Evolutionary conservation across 2,888 invertebrate genomes (phyloP).

Genomic region (Polydrusus tereticollis): DNA sequence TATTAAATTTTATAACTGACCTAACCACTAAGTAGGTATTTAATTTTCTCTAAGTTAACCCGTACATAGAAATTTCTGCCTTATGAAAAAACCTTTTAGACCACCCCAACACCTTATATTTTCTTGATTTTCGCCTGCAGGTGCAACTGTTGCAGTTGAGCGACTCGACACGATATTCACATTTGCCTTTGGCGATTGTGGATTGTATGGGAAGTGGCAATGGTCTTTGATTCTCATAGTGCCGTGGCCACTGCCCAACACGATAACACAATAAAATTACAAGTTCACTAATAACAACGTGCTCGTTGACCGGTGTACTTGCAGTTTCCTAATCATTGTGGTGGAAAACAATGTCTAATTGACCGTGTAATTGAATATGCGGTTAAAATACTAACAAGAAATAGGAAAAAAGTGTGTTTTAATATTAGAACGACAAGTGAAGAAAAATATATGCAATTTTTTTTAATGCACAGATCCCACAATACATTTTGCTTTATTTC

Average conservation of each 20-base stretch:
- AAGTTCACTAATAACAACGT: constrained; percentile 14
- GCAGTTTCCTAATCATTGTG: neutral
- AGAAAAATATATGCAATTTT: no score
- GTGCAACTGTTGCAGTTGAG: constrained; percentile 31
- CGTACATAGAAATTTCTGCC: no score
- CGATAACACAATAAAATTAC: constrained; percentile 40
- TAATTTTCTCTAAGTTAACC: no score
- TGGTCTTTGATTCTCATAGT: constrained; percentile 19
- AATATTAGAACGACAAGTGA: no score
- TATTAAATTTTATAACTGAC: no score
- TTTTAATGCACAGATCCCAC: no score
- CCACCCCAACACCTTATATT: neutral
- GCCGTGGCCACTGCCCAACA: constrained; percentile 18
- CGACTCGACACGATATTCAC: constrained; percentile 35
- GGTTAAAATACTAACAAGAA: no score
- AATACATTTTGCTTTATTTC: no score
- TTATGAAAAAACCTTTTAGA: no score
- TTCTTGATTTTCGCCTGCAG: constrained; percentile 21
- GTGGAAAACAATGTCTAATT: neutral
- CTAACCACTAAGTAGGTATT: no score
- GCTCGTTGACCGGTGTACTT: neutral
- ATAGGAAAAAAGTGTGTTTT: no score
- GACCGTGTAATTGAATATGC: neutral
- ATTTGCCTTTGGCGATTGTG: constrained; percentile 30
- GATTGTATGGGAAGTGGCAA: constrained; percentile 24